Evolutionary conservation across 2,797 vertebrate species (phyloP).

Genomic region (Silurus lanzhouensis): DNA sequence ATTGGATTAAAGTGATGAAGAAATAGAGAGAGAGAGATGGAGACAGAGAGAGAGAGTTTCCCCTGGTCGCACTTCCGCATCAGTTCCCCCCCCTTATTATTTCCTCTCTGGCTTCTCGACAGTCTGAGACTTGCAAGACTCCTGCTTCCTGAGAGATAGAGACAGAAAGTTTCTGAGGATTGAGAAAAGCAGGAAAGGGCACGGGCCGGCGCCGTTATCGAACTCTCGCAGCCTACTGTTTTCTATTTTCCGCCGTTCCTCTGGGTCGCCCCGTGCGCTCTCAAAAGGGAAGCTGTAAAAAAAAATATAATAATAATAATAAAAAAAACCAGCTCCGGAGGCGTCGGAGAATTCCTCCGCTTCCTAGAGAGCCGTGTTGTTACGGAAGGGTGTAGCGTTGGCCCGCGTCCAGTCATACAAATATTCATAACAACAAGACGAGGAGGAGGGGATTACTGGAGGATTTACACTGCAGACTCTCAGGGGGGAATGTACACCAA

Average conservation of each 20-base stretch:
- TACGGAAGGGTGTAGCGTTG: slow-evolving; percentile 31
- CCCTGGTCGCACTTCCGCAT: slow-evolving; percentile 67
- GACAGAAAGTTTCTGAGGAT: slow-evolving; percentile 10
- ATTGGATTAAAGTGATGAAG: slow-evolving; percentile 9
- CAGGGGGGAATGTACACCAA: not conserved
- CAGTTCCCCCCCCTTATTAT: slow-evolving; percentile 74
- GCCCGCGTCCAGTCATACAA: slow-evolving; percentile 27
- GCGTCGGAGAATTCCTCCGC: slow-evolving; percentile 21
- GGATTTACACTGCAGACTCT: slow-evolving; percentile 18
- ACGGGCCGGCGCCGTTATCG: slow-evolving; percentile 4
- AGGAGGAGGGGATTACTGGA: not conserved
- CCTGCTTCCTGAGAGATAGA: slow-evolving; percentile 64
- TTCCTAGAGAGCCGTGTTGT: slow-evolving; percentile 35
- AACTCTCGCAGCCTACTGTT: slow-evolving; percentile 7
- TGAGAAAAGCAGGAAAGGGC: slow-evolving; percentile 47
- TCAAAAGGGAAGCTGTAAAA: slow-evolving; percentile 14
- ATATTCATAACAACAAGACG: slow-evolving; percentile 22
- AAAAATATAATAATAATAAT: too few relatives aligned
- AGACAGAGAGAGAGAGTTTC: slow-evolving; percentile 54
- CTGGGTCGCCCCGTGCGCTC: not conserved
- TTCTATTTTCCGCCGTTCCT: slow-evolving; percentile 14
- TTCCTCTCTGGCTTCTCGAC: slow-evolving; percentile 78
- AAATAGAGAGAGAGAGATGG: slow-evolving; percentile 13
- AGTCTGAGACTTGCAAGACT: slow-evolving; percentile 53
- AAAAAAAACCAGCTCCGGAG: not conserved